A percentile compares a stretch with the other conserved stretches of the same genome.
phyloP scores from a whole-genome alignment of 2,888 invertebrate genomes.

The Nomada ferruginata region DNA sequence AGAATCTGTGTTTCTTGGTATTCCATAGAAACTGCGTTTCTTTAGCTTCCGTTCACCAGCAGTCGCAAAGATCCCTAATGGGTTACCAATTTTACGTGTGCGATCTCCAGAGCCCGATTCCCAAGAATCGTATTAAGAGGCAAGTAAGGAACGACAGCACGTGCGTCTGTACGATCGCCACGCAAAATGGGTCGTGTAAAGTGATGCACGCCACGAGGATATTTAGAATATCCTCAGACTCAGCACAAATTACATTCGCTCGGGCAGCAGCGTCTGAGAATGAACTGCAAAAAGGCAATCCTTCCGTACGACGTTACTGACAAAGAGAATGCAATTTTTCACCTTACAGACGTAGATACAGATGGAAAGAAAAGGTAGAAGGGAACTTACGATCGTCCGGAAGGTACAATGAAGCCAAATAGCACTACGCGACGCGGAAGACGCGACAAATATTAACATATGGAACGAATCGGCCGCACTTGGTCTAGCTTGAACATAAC shows the following conservation, averaged over 20 bases:
- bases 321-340: constrained; percentile 7
- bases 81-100: constrained; percentile 38
- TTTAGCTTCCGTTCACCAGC: constrained; percentile 19
- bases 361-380: constrained; percentile 13
- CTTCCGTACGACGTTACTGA: not conserved
- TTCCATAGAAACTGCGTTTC: constrained; percentile 10
- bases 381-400: constrained; percentile 42
- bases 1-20: constrained; percentile 10
- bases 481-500: constrained; percentile 30
- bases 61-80: constrained; percentile 44
- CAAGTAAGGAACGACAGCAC: constrained; percentile 6
- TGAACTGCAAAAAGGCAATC: not conserved
- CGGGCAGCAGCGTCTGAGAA: not conserved
- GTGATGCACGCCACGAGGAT: constrained; percentile 27
- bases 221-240: constrained; percentile 9
- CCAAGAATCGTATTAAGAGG: constrained; percentile 27
- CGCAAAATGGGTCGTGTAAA: constrained; percentile 27
- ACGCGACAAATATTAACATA: constrained; percentile 22
- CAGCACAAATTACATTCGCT: constrained; percentile 19
- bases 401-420: constrained; percentile 2
- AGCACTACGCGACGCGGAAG: constrained; percentile 41
- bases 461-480: not conserved
- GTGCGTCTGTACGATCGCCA: constrained; percentile 11
- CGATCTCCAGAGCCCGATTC: constrained; percentile 40
- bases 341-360: constrained; percentile 18